Percentiles rank a stretch among this genome's conserved stretches.
Conservation (phyloP, 1,140 invertebrate genomes). For the Zaprionus africanus region DNA sequence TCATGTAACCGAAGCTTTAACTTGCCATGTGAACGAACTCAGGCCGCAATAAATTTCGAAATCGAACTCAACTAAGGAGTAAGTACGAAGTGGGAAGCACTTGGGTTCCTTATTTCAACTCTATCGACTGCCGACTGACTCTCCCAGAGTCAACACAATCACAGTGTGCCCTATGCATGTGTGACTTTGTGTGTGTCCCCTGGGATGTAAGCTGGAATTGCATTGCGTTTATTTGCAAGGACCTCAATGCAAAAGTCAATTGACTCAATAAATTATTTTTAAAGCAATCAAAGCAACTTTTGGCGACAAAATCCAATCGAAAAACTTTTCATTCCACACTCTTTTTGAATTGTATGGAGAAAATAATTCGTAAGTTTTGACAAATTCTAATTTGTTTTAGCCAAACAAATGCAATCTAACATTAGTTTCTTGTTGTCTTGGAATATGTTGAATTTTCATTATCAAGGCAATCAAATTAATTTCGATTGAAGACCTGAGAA, state of each 20-base stretch:
- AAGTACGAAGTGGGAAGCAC: slow-evolving; percentile 33
- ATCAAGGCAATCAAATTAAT: neutral
- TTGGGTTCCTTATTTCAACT: slow-evolving; percentile 59
- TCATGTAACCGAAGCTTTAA: slow-evolving; percentile 72
- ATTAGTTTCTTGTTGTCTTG: neutral
- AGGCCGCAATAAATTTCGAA: slow-evolving; percentile 79
- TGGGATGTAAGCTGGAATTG: slow-evolving; percentile 72
- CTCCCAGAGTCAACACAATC: slow-evolving; percentile 59
- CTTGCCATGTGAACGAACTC: slow-evolving; percentile 79
- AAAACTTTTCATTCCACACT: slow-evolving; percentile 34
- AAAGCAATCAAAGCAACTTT: slow-evolving; percentile 77
- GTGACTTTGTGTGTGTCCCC: slow-evolving; percentile 42
- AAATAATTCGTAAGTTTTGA: neutral
- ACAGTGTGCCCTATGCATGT: slow-evolving; percentile 15
- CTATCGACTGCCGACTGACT: slow-evolving; percentile 1
- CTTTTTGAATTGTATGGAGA: neutral
- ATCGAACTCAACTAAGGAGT: slow-evolving; percentile 59
- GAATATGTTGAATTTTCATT: slow-evolving; percentile 1
- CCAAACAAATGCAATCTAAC: neutral
- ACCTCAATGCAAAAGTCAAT: slow-evolving; percentile 76
- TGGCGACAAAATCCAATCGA: slow-evolving; percentile 67
- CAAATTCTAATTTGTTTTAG: too few relatives aligned
- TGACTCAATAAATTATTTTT: slow-evolving; percentile 83
- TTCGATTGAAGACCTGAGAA: neutral
- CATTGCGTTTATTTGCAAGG: slow-evolving; percentile 77